Conservation (phyloP, 2,888 invertebrate species). For the Cyclophora albipunctata region DNA sequence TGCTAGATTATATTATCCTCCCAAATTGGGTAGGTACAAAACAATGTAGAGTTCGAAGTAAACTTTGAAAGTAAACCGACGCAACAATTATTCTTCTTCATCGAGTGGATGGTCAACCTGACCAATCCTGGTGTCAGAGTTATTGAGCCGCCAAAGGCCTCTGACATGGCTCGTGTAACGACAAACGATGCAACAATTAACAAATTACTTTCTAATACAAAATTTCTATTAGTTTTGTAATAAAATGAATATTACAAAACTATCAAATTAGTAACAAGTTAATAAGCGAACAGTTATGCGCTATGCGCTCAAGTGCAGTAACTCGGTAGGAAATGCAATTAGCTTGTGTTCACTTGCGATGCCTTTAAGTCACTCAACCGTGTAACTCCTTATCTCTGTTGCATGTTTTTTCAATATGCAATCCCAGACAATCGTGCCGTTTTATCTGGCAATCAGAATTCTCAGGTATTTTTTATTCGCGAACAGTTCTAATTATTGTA, state of each 20-base stretch:
- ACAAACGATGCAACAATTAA: too few relatives aligned
- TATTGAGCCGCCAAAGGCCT: too few relatives aligned
- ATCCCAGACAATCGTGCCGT: conserved; percentile 64
- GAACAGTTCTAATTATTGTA: conserved; percentile 64
- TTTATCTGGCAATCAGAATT: conserved; percentile 69
- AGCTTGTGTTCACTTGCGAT: conserved; percentile 54
- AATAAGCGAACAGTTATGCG: conserved; percentile 15
- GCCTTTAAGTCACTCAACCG: conserved; percentile 61
- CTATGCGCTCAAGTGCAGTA: conserved; percentile 41
- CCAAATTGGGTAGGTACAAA: too few relatives aligned
- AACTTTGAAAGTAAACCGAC: too few relatives aligned
- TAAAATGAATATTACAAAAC: conserved; percentile 15
- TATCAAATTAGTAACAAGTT: conserved; percentile 25
- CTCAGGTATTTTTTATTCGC: conserved; percentile 68
- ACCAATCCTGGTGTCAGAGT: too few relatives aligned
- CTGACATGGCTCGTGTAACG: too few relatives aligned
- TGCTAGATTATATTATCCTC: too few relatives aligned
- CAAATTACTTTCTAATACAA: too few relatives aligned
- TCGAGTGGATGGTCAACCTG: too few relatives aligned
- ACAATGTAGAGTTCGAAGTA: too few relatives aligned
- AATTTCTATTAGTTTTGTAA: neutral
- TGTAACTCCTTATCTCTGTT: conserved; percentile 72
- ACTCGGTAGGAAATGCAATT: conserved; percentile 72
- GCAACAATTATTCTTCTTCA: too few relatives aligned
- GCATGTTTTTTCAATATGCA: conserved; percentile 75